phyloP scores from a whole-genome alignment of 1,140 invertebrate species.

The Octopus bimaculoides region DNA sequence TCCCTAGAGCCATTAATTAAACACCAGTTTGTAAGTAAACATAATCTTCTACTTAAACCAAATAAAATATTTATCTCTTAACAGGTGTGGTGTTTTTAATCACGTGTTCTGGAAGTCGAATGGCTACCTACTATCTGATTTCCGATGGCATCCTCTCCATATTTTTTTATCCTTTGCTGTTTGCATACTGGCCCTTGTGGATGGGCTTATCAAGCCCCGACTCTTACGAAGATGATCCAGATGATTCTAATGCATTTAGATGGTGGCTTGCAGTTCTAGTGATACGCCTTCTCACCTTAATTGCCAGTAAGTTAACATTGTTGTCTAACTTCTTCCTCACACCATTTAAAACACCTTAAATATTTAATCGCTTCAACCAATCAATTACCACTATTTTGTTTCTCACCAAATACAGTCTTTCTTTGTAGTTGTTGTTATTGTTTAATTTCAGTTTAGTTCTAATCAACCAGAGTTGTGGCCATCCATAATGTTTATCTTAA shows the following conservation, averaged over 20 bases:
- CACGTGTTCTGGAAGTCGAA: background rate
- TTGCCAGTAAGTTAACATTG: background rate
- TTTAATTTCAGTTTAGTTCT: no score
- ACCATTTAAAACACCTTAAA: no score
- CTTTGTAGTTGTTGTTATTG: no score
- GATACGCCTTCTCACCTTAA: background rate
- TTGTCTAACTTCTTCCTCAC: background rate
- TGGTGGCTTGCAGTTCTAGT: background rate
- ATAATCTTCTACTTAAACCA: no score
- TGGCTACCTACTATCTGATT: background rate
- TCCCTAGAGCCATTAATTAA: no score
- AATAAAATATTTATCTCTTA: background rate
- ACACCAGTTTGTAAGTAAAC: no score
- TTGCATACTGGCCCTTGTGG: background rate
- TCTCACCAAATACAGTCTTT: no score
- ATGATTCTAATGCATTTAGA: background rate
- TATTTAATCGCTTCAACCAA: no score
- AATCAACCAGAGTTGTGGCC: no score
- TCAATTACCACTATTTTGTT: no score
- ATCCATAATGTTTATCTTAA: no score
- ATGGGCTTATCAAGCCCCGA: background rate
- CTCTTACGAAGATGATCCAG: background rate
- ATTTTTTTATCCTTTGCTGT: background rate
- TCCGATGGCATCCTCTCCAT: background rate
- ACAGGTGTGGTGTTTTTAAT: background rate